Evolutionary conservation across 2,888 invertebrate species (phyloP), one percentile per base, ranked within the genome.

Genomic region (Rhopalosiphum nymphaeae): DNA sequence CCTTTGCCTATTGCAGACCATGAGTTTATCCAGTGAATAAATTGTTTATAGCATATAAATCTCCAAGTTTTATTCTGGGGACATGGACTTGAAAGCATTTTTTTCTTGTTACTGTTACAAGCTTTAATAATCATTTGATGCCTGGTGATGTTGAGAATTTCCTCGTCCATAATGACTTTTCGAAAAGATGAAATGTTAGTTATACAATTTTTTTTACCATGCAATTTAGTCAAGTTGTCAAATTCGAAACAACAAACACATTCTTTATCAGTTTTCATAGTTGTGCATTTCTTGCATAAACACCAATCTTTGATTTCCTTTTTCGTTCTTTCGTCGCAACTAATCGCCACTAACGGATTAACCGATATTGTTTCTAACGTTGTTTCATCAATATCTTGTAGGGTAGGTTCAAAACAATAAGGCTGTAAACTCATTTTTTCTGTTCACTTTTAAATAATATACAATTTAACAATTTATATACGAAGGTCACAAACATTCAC

Each of bases 311-410:
- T 78, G 44, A 4, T n/a, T 36, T 78, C 42, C 29, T 61, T 46
- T 78, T 49, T 91, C 5, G 46, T n/a, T 91, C 67, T 91, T 46
- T 67, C 91, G 36, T 91, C 67, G 88, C 36, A 88, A 56, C 53
- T 88, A 88, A 88, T 88, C 88, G 87, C 88, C 53, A 88, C 53
- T 88, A 88, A 36, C n/a, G 88, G 25, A 88, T 88, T 88, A 88
- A 88, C 88, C 53, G 36, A 88, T 9, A n/a, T 46, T 86, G 86
- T 86, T 86, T 26, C 86, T 44, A 86, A 86, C 25, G 86, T 88
- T 88, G 88, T 53, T 88, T 88, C 88, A 36, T 53, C 53, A 88
- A 53, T 53, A 88, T 53, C 36, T 88, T 53, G n/a, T 53, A 49
- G 49, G 0, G 49, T 88, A 53, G 88, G 88, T 88, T 88, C 53